phyloP scores from a whole-genome alignment of 2,888 invertebrate genomes.

The Agrochola macilenta region DNA sequence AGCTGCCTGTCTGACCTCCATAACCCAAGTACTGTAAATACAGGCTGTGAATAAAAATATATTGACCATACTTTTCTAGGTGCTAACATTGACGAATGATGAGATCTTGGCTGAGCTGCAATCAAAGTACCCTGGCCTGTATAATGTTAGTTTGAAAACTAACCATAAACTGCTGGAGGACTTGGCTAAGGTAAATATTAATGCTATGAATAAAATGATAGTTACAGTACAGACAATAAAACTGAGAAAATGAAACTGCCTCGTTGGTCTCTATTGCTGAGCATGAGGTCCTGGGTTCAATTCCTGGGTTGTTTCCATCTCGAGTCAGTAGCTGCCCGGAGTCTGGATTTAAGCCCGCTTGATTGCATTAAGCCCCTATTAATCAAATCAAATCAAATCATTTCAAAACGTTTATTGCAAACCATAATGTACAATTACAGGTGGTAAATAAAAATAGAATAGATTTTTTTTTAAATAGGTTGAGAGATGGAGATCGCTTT shows the following conservation, averaged over 20 bases:
- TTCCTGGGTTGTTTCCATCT: too few relatives aligned
- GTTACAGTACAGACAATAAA: not conserved
- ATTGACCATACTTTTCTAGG: slow-evolving; percentile 55
- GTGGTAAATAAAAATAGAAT: too few relatives aligned
- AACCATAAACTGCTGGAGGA: slow-evolving; percentile 69
- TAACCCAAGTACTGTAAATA: not conserved
- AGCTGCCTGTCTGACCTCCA: not conserved
- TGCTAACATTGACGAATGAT: slow-evolving; percentile 58
- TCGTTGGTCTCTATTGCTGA: not conserved
- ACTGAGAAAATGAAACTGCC: not conserved
- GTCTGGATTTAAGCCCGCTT: too few relatives aligned
- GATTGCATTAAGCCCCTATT: too few relatives aligned
- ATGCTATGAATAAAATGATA: not conserved
- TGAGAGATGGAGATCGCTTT: too few relatives aligned
- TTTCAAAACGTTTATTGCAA: too few relatives aligned
- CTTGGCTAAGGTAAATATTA: slow-evolving; percentile 68
- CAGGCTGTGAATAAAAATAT: not conserved
- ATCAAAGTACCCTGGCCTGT: slow-evolving; percentile 73
- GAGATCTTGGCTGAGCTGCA: slow-evolving; percentile 76
- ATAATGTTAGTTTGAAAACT: slow-evolving; percentile 70
- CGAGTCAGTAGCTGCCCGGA: too few relatives aligned
- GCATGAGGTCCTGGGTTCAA: not conserved
- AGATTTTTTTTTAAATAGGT: too few relatives aligned
- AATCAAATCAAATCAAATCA: too few relatives aligned
- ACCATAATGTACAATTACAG: too few relatives aligned